A percentile compares a stretch with the other conserved stretches of the same genome.
These are phyloP conservation scores for Synergus gifuensis DNA, from an alignment of 2,888 invertebrate species.

Conservation along the genomic window DNA sequence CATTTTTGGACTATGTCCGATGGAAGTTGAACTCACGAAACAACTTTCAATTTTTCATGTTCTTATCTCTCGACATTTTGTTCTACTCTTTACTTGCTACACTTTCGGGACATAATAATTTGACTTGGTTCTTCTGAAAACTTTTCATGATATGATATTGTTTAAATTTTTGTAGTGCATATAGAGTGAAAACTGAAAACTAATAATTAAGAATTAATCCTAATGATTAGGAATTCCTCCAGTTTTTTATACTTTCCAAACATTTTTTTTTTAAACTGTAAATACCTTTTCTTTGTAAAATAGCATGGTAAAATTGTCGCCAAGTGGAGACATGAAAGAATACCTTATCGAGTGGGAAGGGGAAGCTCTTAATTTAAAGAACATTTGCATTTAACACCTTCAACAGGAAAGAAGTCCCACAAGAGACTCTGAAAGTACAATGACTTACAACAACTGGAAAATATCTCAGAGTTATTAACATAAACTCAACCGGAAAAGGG, in stretches of 20 bases:
- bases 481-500: conserved; percentile 23
- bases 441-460: conserved; percentile 31
- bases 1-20: neutral
- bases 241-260: neutral
- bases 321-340: conserved; percentile 12
- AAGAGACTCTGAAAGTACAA: conserved; percentile 18
- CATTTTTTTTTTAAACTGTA: neutral
- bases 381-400: conserved; percentile 38
- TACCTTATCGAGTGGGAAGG: conserved; percentile 30
- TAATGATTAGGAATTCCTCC: too few relatives aligned
- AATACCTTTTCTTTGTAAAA: neutral
- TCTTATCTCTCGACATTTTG: neutral
- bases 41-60: neutral
- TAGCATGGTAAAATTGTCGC: neutral
- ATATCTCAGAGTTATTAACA: conserved; percentile 30
- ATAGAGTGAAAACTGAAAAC: too few relatives aligned
- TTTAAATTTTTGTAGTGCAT: neutral
- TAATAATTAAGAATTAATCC: too few relatives aligned
- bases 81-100: neutral
- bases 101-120: neutral
- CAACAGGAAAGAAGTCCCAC: conserved; percentile 22
- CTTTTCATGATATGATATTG: neutral
- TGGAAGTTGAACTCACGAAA: neutral
- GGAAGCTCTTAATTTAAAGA: conserved; percentile 24
- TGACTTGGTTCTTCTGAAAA: neutral